phyloP scores from a whole-genome alignment of 2,888 invertebrate genomes.

The Scaptomyza caliginosa region DNA sequence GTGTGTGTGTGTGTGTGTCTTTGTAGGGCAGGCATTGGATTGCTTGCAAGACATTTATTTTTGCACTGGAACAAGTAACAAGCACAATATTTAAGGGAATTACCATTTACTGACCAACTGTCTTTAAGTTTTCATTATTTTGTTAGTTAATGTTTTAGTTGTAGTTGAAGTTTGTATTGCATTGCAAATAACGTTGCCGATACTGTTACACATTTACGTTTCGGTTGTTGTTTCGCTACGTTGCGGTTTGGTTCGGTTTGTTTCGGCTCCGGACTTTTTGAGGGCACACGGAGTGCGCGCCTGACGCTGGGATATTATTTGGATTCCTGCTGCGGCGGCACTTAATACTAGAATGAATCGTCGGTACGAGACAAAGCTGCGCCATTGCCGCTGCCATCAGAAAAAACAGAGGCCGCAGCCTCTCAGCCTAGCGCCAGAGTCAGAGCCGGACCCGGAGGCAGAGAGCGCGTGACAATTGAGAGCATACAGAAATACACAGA shows the following conservation, averaged over 20 bases:
- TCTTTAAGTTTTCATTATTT: neutral
- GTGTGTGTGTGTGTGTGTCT: constrained; percentile 5
- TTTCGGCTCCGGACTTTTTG: constrained; percentile 41
- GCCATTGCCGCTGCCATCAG: constrained; percentile 45
- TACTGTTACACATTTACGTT: constrained; percentile 42
- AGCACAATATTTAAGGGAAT: neutral
- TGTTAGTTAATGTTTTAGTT: neutral
- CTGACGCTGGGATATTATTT: constrained; percentile 50
- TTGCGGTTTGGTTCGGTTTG: constrained; percentile 10
- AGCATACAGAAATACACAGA: constrained; percentile 4
- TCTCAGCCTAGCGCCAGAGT: constrained; percentile 38
- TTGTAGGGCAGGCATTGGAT: constrained; percentile 49
- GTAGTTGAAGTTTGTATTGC: constrained; percentile 18
- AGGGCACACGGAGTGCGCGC: constrained; percentile 62
- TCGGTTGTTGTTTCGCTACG: constrained; percentile 13
- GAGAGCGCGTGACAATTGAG: constrained; percentile 27
- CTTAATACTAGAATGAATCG: constrained; percentile 82
- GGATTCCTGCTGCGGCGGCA: constrained; percentile 81
- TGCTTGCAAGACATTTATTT: constrained; percentile 10
- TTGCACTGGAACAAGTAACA: constrained; percentile 11
- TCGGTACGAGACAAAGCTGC: constrained; percentile 53
- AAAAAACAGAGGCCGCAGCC: constrained; percentile 51
- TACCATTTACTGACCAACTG: constrained; percentile 2
- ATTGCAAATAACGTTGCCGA: constrained; percentile 34
- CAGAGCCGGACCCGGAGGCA: constrained; percentile 14